Conservation (phyloP, 2,113 vertebrate species). For the Ophthalmolycus amberensis region DNA sequence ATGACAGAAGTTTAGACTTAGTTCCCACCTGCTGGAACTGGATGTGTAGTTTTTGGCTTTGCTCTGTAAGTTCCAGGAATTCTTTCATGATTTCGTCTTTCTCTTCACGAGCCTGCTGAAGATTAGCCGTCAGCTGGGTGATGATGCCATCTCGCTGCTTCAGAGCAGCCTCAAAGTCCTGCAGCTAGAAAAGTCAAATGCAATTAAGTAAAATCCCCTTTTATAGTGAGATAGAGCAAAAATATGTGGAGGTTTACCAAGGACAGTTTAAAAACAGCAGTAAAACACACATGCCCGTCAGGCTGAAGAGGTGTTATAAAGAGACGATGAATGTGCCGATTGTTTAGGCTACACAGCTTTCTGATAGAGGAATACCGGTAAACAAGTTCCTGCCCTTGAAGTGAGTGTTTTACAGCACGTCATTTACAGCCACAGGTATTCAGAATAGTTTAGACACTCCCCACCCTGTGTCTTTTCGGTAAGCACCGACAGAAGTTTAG, state of each 20-base stretch:
- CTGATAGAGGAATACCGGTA: not conserved
- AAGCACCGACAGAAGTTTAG: not conserved
- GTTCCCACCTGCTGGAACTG: slow-evolving; percentile 94
- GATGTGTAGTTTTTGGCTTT: slow-evolving; percentile 95
- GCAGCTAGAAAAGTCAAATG: slow-evolving; percentile 82
- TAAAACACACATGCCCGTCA: not conserved
- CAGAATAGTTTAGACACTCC: no score
- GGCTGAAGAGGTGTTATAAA: not conserved
- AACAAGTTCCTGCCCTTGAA: not conserved
- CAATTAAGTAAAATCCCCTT: not conserved
- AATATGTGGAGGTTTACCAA: not conserved
- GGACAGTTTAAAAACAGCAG: not conserved
- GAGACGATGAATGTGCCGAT: not conserved
- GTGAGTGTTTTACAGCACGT: not conserved
- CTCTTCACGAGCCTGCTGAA: slow-evolving; percentile 94
- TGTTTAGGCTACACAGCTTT: not conserved
- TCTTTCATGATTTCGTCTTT: slow-evolving; percentile 97
- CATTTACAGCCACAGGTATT: not conserved
- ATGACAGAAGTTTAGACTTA: not conserved
- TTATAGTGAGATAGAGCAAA: not conserved
- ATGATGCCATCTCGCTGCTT: slow-evolving; percentile 98
- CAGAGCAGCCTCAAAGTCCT: slow-evolving; percentile 96
- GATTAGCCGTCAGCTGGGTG: slow-evolving; percentile 94
- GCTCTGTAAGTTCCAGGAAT: slow-evolving; percentile 93
- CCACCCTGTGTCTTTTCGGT: not conserved